phyloP scores from a whole-genome alignment of 2,113 vertebrate genomes.

The Phoxinus phoxinus region DNA sequence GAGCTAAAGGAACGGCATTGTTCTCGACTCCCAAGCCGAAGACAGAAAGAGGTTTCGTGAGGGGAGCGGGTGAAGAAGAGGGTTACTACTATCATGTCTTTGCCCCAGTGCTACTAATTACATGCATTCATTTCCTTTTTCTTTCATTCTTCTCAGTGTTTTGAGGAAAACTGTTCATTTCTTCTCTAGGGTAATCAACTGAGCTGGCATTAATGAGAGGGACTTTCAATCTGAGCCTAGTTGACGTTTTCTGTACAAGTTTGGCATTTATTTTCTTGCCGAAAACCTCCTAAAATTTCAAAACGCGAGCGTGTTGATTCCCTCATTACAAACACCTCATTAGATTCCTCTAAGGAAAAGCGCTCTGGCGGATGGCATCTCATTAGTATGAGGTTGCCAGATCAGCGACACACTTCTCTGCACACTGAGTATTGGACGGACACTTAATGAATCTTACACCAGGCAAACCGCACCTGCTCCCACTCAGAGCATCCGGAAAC shows the following conservation, averaged over 20 bases:
- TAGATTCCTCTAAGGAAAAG: constrained; percentile 22
- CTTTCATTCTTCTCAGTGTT: neutral
- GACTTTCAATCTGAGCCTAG: neutral
- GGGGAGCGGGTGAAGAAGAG: neutral
- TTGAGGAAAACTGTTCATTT: neutral
- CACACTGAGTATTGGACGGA: constrained; percentile 14
- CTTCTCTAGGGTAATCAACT: constrained; percentile 15
- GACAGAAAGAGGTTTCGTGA: neutral
- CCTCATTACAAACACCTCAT: neutral
- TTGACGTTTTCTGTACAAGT: neutral
- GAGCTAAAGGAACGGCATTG: constrained; percentile 1
- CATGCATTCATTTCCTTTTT: neutral
- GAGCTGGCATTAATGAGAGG: neutral
- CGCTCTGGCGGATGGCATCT: neutral
- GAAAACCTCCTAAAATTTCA: neutral
- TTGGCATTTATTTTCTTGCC: neutral
- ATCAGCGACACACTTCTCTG: constrained; percentile 38
- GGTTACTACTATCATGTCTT: neutral
- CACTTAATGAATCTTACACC: constrained; percentile 30
- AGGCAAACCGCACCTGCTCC: constrained; percentile 27
- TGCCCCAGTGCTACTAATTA: constrained; percentile 19
- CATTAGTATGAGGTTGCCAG: constrained; percentile 43
- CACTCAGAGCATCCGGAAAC: neutral
- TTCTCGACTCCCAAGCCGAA: neutral
- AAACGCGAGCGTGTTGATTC: neutral